Conservation (phyloP, 2,797 vertebrate species). For the Buphagus erythrorhynchus region DNA sequence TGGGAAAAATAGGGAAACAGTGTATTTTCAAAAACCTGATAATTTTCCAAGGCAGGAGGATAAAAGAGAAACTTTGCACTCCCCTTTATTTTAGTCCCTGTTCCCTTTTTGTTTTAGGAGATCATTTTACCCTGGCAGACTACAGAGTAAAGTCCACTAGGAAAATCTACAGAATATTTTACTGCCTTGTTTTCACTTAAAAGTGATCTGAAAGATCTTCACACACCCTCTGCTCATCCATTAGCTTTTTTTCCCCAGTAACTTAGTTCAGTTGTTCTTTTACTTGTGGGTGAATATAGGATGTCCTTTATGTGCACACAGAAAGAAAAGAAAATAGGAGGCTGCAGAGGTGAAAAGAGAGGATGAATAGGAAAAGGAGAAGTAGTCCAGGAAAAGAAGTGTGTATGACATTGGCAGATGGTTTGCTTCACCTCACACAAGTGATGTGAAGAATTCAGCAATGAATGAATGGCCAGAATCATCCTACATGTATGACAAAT, state of each 20-base stretch:
- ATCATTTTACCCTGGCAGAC: not conserved
- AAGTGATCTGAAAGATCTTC: not conserved
- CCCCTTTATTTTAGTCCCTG: not conserved
- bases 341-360: not conserved
- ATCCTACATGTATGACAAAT: fast-evolving
- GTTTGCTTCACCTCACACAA: not conserved
- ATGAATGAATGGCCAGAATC: not conserved
- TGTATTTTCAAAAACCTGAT: not conserved
- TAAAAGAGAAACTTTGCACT: not conserved
- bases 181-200: not conserved
- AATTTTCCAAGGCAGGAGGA: not conserved
- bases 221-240: not conserved
- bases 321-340: not conserved
- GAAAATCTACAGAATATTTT: not conserved
- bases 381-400: not conserved
- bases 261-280: not conserved
- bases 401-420: not conserved
- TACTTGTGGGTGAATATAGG: not conserved
- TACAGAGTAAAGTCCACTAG: not conserved
- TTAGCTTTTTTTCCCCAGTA: not conserved
- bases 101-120: not conserved
- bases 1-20: not conserved
- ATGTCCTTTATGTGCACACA: not conserved
- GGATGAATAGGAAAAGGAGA: not conserved
- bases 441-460: not conserved